Base-by-base conservation (phyloP, 1,140 invertebrate genomes). In the Oedothorax gibbosus region DNA sequence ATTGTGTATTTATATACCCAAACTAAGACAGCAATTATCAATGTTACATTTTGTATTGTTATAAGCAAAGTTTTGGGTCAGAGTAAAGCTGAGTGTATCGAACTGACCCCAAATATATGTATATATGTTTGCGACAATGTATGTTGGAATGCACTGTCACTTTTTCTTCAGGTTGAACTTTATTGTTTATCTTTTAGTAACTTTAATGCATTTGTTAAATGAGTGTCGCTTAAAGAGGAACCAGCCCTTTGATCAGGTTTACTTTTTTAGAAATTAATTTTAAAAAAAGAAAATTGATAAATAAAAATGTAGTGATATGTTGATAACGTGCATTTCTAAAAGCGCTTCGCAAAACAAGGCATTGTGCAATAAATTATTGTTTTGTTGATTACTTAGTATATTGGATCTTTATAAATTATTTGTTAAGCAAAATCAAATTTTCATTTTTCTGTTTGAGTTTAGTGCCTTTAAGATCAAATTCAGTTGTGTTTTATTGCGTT, bases 181-280 rank as follows among this genome's bases (percentile, higher is more conserved):
- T 73, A 21, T 82, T 73, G 56, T 82, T 73, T 73, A n/a, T 20
- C 54, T 64, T 62, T 71, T 21, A 60, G 54, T 64, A 64, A 20
- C 51, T 62, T 82, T 72, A 72, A 57, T 73, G 68, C 56, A 73
- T 82, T 73, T 73, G 68, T 82, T 82, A 64, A 65, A 71, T 81
- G n/a, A 80, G 14, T 80, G 18, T 60, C 8, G 20, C 9, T 35
- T 35, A 35, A 35, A 35, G 35, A 68, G 76, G 10, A 73, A 50
- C 18, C 56, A 66, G 20, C 81, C 81, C 81, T 84, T 84, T 84
- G 81, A 76, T 84, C 81, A 84, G 81, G 81, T 84, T 76, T 68
- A 54, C n/a, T 82, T 77, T 69, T 49, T 18, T n/a, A 68, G 53
- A 51, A 11, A 71, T 50, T 14, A 71, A 62, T 2, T 35, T 35